These are phyloP conservation scores for Arbacia lixula DNA, from an alignment of 53 echinoderm and acorn worm species.

Conservation along the genomic window DNA sequence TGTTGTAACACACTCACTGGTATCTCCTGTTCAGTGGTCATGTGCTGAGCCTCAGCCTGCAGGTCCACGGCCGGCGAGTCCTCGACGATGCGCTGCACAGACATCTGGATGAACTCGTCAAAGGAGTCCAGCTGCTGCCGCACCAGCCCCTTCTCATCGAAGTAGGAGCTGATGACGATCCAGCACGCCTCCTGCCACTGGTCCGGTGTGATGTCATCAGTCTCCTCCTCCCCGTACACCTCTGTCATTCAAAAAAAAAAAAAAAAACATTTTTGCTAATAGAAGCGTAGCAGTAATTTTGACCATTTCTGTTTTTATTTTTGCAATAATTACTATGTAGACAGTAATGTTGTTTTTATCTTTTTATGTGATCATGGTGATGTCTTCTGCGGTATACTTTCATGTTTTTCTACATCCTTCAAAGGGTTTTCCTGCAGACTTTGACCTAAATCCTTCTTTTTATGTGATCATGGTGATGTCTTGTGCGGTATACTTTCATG, in stretches of 20 bases:
- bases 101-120: slow-evolving; percentile 99
- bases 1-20: slow-evolving; percentile 80
- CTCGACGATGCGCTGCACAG: slow-evolving; percentile 94
- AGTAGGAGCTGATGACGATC: slow-evolving; percentile 99
- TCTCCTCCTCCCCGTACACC: slow-evolving; percentile 81
- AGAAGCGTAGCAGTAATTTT: too few species aligned
- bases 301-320: too few species aligned
- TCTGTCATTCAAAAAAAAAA: slow-evolving; percentile 35
- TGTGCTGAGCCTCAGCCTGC: slow-evolving; percentile 92
- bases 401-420: too few species aligned
- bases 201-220: slow-evolving; percentile 88
- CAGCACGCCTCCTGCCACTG: slow-evolving; percentile 99
- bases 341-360: too few species aligned
- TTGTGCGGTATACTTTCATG: too few species aligned
- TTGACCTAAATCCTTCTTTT: too few species aligned
- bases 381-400: too few species aligned
- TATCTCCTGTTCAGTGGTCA: slow-evolving; percentile 80
- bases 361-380: too few species aligned
- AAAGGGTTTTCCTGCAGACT: too few species aligned
- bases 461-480: too few species aligned
- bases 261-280: too few species aligned
- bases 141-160: slow-evolving; percentile 97
- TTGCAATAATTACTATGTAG: too few species aligned
- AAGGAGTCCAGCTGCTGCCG: slow-evolving; percentile 96
- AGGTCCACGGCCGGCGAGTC: slow-evolving; percentile 91